phyloP scores from a whole-genome alignment of 2,113 vertebrate genomes.

The Podarcis cretensis region DNA sequence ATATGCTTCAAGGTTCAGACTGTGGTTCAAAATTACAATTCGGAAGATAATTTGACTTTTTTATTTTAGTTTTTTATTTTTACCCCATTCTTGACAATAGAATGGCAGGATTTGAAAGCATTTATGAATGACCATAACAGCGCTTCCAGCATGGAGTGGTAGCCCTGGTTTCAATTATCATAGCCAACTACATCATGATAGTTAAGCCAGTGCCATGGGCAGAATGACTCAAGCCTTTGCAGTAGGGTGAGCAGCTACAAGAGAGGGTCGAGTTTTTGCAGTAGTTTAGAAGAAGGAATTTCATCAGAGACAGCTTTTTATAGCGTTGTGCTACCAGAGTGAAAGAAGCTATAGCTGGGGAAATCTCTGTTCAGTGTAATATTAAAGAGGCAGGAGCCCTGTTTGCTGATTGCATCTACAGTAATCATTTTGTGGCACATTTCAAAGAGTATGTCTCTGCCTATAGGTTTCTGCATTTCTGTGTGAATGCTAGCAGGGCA shows the following conservation, averaged over 20 bases:
- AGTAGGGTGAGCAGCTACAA: background rate
- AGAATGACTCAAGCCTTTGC: background rate
- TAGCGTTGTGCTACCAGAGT: background rate
- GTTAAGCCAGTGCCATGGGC: too few relatives aligned
- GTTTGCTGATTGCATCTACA: background rate
- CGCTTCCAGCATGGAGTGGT: background rate
- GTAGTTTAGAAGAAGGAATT: background rate
- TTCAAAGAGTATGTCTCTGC: background rate
- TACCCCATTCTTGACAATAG: background rate
- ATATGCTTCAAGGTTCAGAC: too few relatives aligned
- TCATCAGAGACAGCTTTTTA: background rate
- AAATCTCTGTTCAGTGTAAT: background rate
- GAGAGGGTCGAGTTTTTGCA: background rate
- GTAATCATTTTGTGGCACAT: background rate
- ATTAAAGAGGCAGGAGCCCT: background rate
- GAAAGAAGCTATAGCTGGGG: background rate
- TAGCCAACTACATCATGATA: background rate
- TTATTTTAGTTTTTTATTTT: too few relatives aligned
- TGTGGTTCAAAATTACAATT: too few relatives aligned
- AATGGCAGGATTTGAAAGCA: background rate
- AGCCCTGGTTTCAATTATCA: background rate
- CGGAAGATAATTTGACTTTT: too few relatives aligned
- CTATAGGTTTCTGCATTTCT: background rate
- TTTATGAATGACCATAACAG: background rate
- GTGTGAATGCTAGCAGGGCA: background rate